phyloP scores from a whole-genome alignment of 1,140 invertebrate genomes.

The Callitettix versicolor region DNA sequence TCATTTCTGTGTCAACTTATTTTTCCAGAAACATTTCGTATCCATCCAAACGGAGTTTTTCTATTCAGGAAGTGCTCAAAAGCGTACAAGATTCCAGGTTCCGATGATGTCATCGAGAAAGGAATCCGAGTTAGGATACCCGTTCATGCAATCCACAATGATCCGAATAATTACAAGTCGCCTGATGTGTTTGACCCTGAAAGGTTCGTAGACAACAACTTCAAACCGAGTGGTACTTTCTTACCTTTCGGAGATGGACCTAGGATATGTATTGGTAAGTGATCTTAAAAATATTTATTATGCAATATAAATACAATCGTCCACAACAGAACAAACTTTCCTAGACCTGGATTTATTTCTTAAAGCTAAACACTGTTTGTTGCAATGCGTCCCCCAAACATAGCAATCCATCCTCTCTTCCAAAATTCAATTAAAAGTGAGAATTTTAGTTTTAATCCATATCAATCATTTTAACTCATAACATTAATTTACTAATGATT shows the following conservation, averaged over 20 bases:
- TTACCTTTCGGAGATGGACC: conserved; percentile 49
- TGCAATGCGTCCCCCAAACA: too few species aligned
- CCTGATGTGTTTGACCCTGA: conserved; percentile 34
- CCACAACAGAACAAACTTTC: too few species aligned
- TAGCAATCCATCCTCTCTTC: too few species aligned
- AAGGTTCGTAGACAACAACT: conserved; percentile 30
- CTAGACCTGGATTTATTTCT: too few species aligned
- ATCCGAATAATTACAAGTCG: conserved; percentile 30
- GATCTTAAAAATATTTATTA: neutral
- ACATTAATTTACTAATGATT: too few species aligned
- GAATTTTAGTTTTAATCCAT: too few species aligned
- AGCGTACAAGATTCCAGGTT: conserved; percentile 28
- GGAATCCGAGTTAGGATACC: conserved; percentile 33
- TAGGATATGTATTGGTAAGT: conserved; percentile 44
- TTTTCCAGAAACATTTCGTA: conserved; percentile 35
- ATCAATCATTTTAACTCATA: too few species aligned
- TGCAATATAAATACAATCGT: neutral
- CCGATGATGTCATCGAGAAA: conserved; percentile 18
- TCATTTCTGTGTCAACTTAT: too few species aligned
- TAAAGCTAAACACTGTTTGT: too few species aligned
- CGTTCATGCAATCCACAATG: conserved; percentile 34
- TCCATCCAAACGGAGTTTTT: conserved; percentile 42
- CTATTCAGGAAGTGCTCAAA: conserved; percentile 39
- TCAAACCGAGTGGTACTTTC: conserved; percentile 27
- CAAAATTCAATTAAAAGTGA: too few species aligned